Conservation (phyloP, 2,113 vertebrate genomes). For the Prionailurus bengalensis region DNA sequence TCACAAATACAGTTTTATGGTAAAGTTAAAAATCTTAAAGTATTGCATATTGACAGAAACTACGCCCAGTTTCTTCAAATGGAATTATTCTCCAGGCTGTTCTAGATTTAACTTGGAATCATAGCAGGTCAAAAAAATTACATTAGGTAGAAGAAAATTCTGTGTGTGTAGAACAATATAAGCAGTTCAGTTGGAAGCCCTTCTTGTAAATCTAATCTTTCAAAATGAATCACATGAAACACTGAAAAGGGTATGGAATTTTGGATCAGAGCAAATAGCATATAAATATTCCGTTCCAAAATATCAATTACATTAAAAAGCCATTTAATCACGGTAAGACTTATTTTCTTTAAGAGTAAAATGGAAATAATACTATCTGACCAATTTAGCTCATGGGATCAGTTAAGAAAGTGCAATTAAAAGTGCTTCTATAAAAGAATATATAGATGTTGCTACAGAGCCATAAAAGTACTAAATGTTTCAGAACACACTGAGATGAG, state of each 20-base stretch:
- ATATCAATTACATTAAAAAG: neutral
- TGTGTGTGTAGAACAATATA: neutral
- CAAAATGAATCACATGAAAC: neutral
- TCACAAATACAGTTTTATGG: neutral
- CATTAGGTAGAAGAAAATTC: neutral
- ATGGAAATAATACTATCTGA: neutral
- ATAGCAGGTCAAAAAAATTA: neutral
- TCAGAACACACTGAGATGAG: neutral
- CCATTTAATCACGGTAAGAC: neutral
- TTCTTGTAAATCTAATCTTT: neutral
- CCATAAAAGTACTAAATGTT: neutral
- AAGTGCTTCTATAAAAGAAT: neutral
- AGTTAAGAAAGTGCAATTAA: neutral
- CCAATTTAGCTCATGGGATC: neutral
- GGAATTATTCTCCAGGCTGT: neutral
- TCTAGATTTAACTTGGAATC: neutral
- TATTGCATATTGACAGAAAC: neutral
- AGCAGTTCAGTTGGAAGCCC: neutral
- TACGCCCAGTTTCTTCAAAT: neutral
- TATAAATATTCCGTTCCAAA: neutral
- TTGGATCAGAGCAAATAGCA: neutral
- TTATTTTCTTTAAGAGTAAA: neutral
- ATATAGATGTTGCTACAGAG: neutral
- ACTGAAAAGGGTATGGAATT: neutral
- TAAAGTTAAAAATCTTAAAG: neutral